These are phyloP conservation scores for Proterorhinus semilunaris DNA, from an alignment of 2,113 vertebrate species.

Conservation along the genomic window DNA sequence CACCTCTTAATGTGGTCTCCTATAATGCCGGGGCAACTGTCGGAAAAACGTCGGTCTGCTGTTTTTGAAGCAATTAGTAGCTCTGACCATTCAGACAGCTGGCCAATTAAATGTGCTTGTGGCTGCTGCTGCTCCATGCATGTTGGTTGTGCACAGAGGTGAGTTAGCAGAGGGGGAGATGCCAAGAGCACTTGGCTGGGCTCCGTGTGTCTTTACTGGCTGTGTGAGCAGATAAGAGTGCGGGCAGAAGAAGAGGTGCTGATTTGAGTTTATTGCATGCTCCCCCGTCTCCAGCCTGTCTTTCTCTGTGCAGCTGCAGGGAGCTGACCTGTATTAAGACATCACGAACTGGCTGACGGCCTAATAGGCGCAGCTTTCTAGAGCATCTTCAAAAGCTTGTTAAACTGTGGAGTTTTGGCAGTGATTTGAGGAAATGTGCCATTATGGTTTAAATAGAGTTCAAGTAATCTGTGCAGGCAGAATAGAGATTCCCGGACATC, in stretches of 20 bases:
- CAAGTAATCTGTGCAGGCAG: conserved; percentile 71
- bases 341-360: conserved; percentile 63
- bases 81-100: conserved; percentile 61
- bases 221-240: conserved; percentile 72
- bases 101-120: conserved; percentile 54
- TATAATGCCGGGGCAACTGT: conserved; percentile 19
- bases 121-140: conserved; percentile 58
- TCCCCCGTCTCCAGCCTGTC: conserved; percentile 24
- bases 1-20: conserved; percentile 11
- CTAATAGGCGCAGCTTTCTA: conserved; percentile 63
- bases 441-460: conserved; percentile 68
- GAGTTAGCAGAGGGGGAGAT: conserved; percentile 49
- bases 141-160: conserved; percentile 56
- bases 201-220: conserved; percentile 62
- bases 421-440: conserved; percentile 71
- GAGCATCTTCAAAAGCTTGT: conserved; percentile 71
- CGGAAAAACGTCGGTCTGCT: conserved; percentile 27
- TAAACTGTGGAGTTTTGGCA: conserved; percentile 67
- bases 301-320: conserved; percentile 60
- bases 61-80: conserved; percentile 50
- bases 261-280: conserved; percentile 58
- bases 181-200: conserved; percentile 69
- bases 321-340: conserved; percentile 75
- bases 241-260: conserved; percentile 60
- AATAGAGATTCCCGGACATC: conserved; percentile 59